Evolutionary conservation across 2,113 vertebrate species (phyloP), one percentile per base, ranked within the genome.

Genomic region (Nesogale talazaci): DNA sequence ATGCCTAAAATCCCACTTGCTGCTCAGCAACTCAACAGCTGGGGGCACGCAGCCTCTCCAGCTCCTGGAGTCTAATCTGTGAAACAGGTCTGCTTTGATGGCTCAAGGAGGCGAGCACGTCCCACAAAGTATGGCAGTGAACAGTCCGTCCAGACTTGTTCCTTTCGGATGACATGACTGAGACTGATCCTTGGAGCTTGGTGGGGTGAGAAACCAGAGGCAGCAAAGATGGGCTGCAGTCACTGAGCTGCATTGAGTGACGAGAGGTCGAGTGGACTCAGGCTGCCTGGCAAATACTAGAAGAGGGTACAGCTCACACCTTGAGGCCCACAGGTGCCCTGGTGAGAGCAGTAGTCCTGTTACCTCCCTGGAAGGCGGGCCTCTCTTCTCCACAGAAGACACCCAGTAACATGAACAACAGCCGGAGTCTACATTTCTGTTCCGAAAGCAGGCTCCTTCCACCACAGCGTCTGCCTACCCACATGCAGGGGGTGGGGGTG

Each of bases 131-230:
- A 25, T 29, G 42, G 56, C 63, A 76, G 74, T 27, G n/a, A 74
- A 52, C n/a, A 31, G 52, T 46, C n/a, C 25, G 52, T 46, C 34
- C 59, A 56, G 31, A 40, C 0, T 14, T 46, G 12, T 22, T 16
- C 8, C 40, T 67, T 90, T 88, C 46, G 61, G 74, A 31, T 29
- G 7, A 38, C 27, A 61, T 72, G 27, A 29, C 40, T 89, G 67
- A 72, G 74, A 72, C 88, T 69, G 59, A 61, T 80, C 52, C 70
- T 96, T 65, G 52, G 61, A n/a, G 9, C 67, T 72, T 8, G 46
- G 46, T 11, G 9, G 1, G 46, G 46, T 52, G 5, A 52, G 46
- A 52, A 52, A 52, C 10, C 46, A 11, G 57, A 93, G 92, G 80
- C 52, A 80, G 31, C 56, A 56, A 29, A 19, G 12, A 72, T 6